Evolutionary conservation across 2,888 invertebrate species (phyloP).

Genomic region (Agrotis segetum): DNA sequence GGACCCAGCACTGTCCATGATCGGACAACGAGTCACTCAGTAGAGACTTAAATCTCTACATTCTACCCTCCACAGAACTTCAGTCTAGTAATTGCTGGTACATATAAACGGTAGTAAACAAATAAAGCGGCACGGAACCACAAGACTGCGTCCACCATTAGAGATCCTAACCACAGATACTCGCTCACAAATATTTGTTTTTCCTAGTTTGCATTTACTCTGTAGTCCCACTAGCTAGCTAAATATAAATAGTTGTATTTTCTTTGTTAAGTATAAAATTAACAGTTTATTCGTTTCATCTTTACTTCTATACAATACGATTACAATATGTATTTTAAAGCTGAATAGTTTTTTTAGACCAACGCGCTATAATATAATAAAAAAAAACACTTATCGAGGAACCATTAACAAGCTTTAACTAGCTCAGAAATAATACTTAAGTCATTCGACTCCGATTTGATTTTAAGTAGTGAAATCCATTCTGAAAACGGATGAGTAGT

Average conservation of each 20-base stretch:
- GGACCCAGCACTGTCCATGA: too few relatives aligned
- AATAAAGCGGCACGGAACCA: constrained; percentile 28
- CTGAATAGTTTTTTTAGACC: too few relatives aligned
- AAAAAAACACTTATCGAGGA: too few relatives aligned
- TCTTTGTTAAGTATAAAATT: constrained; percentile 2
- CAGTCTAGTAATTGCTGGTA: constrained; percentile 16
- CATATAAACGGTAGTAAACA: constrained; percentile 42
- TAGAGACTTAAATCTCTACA: not conserved
- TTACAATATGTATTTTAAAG: too few relatives aligned
- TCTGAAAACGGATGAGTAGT: too few relatives aligned
- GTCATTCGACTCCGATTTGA: too few relatives aligned
- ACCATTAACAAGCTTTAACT: too few relatives aligned
- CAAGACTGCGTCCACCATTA: constrained; percentile 53
- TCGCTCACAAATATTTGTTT: constrained; percentile 47
- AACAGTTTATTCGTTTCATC: not conserved
- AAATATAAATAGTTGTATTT: constrained; percentile 8
- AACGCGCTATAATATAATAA: too few relatives aligned
- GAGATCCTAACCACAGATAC: constrained; percentile 34
- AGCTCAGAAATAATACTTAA: too few relatives aligned
- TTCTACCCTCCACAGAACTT: constrained; percentile 5
- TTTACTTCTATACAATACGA: too few relatives aligned
- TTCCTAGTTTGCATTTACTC: constrained; percentile 50
- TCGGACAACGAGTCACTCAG: too few relatives aligned
- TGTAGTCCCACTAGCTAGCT: not conserved
- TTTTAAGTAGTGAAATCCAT: too few relatives aligned